Conservation (phyloP, 2,113 vertebrate genomes). For the Heteronetta atricapilla region DNA sequence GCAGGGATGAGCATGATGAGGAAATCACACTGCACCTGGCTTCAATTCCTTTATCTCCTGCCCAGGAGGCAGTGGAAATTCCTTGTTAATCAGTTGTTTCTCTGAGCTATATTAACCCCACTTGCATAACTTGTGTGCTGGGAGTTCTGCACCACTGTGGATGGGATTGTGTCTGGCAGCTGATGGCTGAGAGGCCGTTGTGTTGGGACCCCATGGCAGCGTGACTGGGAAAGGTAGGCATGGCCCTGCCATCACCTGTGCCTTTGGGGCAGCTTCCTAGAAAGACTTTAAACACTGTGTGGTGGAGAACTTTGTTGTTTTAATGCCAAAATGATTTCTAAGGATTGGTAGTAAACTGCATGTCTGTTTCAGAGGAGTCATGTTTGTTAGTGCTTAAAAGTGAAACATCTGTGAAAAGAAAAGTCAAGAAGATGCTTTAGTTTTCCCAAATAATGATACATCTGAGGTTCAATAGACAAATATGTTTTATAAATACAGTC, state of each 20-base stretch:
- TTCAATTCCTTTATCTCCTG: not conserved
- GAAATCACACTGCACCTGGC: not conserved
- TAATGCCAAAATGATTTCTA: not conserved
- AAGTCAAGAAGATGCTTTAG: conserved; percentile 19
- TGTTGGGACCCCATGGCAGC: not conserved
- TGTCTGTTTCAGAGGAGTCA: conserved; percentile 18
- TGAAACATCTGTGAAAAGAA: conserved; percentile 15
- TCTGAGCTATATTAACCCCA: not conserved
- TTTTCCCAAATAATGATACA: conserved; percentile 45
- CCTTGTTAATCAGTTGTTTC: not conserved
- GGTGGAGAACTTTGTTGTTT: not conserved
- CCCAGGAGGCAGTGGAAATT: not conserved
- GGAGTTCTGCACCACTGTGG: fast-evolving
- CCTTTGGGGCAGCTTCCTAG: not conserved
- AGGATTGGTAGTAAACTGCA: conserved; percentile 6
- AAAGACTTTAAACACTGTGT: not conserved
- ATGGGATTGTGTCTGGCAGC: not conserved
- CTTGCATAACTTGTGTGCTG: fast-evolving
- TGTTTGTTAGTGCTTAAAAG: not conserved
- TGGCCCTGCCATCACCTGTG: not conserved
- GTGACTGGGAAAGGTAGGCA: not conserved
- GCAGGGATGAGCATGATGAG: not conserved
- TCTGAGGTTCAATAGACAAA: conserved; percentile 65
- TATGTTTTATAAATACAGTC: conserved; percentile 58
- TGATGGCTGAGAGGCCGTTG: not conserved